Percentiles rank a stretch among this genome's conserved stretches.
phyloP scores from a whole-genome alignment of 2,797 vertebrate genomes.

The Tokudaia muenninki region DNA sequence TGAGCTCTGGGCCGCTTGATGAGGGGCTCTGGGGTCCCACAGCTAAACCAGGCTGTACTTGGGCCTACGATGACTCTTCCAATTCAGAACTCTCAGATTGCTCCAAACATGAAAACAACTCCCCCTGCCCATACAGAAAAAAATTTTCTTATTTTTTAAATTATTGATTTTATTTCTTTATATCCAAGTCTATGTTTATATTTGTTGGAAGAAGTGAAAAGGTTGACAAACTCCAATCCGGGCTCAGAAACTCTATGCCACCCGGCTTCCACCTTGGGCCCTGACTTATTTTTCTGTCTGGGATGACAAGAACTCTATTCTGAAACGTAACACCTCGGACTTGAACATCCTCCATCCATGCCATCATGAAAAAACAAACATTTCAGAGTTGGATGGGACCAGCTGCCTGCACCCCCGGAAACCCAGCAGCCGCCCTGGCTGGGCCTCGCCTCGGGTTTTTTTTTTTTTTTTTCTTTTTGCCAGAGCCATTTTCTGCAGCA shows the following conservation, averaged over 20 bases:
- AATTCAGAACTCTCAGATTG: neutral
- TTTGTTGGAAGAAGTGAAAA: slow-evolving; percentile 37
- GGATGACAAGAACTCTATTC: slow-evolving; percentile 23
- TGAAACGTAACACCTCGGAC: neutral
- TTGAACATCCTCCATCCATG: neutral
- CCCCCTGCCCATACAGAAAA: neutral
- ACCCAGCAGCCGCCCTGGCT: neutral
- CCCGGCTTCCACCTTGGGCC: neutral
- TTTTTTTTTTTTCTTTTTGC: neutral
- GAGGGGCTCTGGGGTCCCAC: neutral
- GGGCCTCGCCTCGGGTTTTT: neutral
- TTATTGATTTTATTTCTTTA: neutral
- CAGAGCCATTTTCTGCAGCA: slow-evolving; percentile 49
- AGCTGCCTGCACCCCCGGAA: neutral
- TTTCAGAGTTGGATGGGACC: neutral
- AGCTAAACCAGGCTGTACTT: neutral
- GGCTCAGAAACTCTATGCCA: neutral
- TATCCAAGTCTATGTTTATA: neutral
- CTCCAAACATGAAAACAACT: neutral
- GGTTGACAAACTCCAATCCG: neutral
- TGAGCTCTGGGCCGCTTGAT: neutral
- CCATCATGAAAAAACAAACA: neutral
- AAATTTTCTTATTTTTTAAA: neutral
- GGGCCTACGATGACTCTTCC: neutral
- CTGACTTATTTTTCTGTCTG: neutral